Percentiles rank a stretch among this genome's conserved stretches.
phyloP scores from a whole-genome alignment of 2,797 vertebrate genomes.

The Diplodus puntazzo region DNA sequence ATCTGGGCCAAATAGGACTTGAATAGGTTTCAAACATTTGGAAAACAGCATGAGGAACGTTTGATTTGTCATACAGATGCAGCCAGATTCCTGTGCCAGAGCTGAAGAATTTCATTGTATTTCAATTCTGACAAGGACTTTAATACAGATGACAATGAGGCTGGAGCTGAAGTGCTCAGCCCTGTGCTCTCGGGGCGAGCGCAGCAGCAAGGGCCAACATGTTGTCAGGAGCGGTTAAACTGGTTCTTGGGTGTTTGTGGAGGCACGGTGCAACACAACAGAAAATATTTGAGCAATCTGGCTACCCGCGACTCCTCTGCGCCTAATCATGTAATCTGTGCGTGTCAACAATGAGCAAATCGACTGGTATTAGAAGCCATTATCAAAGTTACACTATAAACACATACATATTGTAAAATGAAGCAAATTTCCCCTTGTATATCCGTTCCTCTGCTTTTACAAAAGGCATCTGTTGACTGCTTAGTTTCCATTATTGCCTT shows the following conservation, averaged over 20 bases:
- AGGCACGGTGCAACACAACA: background rate
- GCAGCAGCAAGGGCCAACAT: slow-evolving; percentile 37
- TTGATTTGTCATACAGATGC: slow-evolving; percentile 77
- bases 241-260: slow-evolving; percentile 45
- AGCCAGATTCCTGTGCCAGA: slow-evolving; percentile 56
- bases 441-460: slow-evolving; percentile 26
- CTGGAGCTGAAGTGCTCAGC: slow-evolving; percentile 15
- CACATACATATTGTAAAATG: background rate
- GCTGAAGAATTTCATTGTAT: slow-evolving; percentile 60
- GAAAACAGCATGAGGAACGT: slow-evolving; percentile 71
- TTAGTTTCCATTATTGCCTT: slow-evolving; percentile 60
- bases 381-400: background rate
- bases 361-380: background rate
- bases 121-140: slow-evolving; percentile 52
- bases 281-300: slow-evolving; percentile 1
- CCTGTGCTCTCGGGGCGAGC: slow-evolving; percentile 8
- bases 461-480: slow-evolving; percentile 60
- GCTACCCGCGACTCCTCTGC: slow-evolving; percentile 12
- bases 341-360: background rate
- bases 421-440: background rate
- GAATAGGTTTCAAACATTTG: slow-evolving; percentile 82
- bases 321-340: slow-evolving; percentile 5
- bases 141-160: slow-evolving; percentile 40
- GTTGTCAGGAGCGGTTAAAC: slow-evolving; percentile 46
- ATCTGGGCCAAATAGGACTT: slow-evolving; percentile 77